These are phyloP conservation scores for Karalla daura DNA, from an alignment of 2,797 vertebrate species.

Conservation along the genomic window DNA sequence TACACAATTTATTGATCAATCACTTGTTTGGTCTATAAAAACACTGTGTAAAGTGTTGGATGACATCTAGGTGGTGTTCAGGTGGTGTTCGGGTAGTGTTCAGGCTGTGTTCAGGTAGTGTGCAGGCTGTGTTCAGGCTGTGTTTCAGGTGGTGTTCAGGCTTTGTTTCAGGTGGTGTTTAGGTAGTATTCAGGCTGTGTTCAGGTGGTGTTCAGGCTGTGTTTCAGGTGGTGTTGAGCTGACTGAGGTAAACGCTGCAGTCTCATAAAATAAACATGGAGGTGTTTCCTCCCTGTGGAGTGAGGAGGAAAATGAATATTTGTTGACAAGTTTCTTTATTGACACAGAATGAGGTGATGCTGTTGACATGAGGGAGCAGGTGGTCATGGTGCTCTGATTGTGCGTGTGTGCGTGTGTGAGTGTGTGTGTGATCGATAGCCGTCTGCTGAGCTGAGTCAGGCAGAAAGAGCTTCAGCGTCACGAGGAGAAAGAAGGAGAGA, in stretches of 20 bases:
- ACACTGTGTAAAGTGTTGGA: too few species aligned
- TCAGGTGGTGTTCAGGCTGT: too few species aligned
- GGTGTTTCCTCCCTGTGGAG: constrained; percentile 10
- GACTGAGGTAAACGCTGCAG: constrained; percentile 43
- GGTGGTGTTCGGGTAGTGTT: too few species aligned
- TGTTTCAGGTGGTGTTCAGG: too few species aligned
- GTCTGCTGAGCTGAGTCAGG: neutral
- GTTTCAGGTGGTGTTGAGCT: neutral
- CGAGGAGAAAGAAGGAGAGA: neutral
- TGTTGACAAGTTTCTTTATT: constrained; percentile 54
- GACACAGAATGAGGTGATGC: constrained; percentile 47
- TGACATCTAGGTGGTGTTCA: too few species aligned
- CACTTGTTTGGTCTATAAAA: too few species aligned
- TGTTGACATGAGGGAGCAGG: constrained; percentile 44
- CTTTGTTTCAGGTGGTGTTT: too few species aligned
- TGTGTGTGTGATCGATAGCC: constrained; percentile 14
- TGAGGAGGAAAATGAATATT: constrained; percentile 53
- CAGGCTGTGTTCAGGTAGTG: too few species aligned
- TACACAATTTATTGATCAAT: too few species aligned
- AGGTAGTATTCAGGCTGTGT: too few species aligned
- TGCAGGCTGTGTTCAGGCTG: too few species aligned
- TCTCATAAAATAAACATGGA: constrained; percentile 34
- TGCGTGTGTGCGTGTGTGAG: constrained; percentile 12
- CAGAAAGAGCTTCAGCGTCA: too few species aligned
- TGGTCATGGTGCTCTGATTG: neutral